Conservation (phyloP, 2,797 vertebrate genomes). For the Hyperoplus immaculatus region DNA sequence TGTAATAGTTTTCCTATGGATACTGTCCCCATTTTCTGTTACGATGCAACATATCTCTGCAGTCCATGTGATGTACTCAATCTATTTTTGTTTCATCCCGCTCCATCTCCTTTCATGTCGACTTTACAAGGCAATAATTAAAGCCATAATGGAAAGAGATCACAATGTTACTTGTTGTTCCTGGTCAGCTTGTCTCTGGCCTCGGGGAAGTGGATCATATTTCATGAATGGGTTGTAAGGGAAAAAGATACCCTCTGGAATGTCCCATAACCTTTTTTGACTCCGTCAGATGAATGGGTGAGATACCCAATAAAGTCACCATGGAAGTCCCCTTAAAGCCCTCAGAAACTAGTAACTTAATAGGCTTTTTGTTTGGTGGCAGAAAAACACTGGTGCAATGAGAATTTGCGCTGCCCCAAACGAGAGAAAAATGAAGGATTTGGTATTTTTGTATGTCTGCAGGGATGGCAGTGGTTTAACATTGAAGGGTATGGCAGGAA, state of each 20-base stretch:
- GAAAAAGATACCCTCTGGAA: constrained; percentile 38
- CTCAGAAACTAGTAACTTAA: constrained; percentile 36
- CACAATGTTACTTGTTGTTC: constrained; percentile 9
- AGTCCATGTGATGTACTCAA: not conserved
- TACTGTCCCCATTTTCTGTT: no score
- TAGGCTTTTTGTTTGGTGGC: constrained; percentile 39
- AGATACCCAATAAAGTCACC: constrained; percentile 37
- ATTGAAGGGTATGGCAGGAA: not conserved
- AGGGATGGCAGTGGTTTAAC: not conserved
- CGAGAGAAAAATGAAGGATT: not conserved
- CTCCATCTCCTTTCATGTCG: constrained; percentile 1
- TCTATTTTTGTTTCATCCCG: not conserved
- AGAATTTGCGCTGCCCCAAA: not conserved
- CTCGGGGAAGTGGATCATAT: constrained; percentile 34
- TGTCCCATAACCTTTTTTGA: constrained; percentile 29
- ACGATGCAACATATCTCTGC: not conserved
- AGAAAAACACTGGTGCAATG: constrained; percentile 3
- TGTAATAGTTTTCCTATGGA: constrained; percentile 1
- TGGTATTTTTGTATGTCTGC: not conserved
- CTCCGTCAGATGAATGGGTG: constrained; percentile 36
- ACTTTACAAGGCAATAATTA: not conserved
- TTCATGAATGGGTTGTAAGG: constrained; percentile 33
- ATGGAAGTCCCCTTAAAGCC: constrained; percentile 62
- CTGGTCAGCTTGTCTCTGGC: constrained; percentile 21
- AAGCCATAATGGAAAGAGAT: constrained; percentile 6